Evolutionary conservation across 2,888 invertebrate genomes (phyloP).

Genomic region (Caenorhabditis uteleia): DNA sequence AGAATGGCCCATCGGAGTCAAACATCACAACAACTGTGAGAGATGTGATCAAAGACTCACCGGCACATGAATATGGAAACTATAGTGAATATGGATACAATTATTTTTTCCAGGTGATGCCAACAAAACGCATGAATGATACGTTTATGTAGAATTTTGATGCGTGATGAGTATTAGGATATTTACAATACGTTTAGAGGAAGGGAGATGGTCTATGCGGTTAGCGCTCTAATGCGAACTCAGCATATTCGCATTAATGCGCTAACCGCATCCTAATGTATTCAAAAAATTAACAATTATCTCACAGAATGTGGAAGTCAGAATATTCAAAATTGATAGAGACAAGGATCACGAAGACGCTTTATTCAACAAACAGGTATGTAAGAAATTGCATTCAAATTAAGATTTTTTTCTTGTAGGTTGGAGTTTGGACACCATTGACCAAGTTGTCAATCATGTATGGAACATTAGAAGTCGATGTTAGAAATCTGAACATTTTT

Average conservation of each 20-base stretch:
- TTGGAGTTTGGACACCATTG: conserved; percentile 63
- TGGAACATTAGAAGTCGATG: conserved; percentile 57
- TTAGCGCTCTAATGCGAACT: too few relatives aligned
- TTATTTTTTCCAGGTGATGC: conserved; percentile 31
- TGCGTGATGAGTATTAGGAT: background rate
- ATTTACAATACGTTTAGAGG: too few relatives aligned
- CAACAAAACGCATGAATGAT: too few relatives aligned
- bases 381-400: background rate
- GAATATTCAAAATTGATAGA: conserved; percentile 60
- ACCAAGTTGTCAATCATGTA: conserved; percentile 58
- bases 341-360: conserved; percentile 51
- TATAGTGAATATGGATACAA: conserved; percentile 27
- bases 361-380: conserved; percentile 59
- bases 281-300: background rate
- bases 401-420: conserved; percentile 34
- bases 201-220: too few relatives aligned
- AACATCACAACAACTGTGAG: conserved; percentile 35
- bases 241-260: too few relatives aligned
- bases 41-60: conserved; percentile 34
- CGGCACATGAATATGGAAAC: conserved; percentile 45
- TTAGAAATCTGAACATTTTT: conserved; percentile 57
- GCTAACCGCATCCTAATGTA: too few relatives aligned
- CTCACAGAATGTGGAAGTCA: conserved; percentile 51
- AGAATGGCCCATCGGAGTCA: conserved; percentile 18
- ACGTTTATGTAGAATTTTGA: too few relatives aligned